Evolutionary conservation across 2,888 invertebrate genomes (phyloP), one percentile per base, ranked within the genome.

Genomic region (Drosophila paracracens): DNA sequence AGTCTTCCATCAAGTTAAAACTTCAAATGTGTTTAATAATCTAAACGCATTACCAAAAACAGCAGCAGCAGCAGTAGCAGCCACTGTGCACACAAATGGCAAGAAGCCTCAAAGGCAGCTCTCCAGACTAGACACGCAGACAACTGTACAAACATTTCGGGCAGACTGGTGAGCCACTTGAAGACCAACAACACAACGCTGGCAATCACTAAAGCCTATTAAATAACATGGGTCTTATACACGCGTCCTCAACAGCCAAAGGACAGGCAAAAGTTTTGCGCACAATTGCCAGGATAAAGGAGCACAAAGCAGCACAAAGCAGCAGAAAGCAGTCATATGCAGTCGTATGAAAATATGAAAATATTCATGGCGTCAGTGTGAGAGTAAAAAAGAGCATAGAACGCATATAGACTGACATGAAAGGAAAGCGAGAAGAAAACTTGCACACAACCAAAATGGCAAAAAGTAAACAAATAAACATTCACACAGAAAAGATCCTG

Each of bases 391-490:
- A 36, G 51, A 69, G 51, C 43, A 65, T 66, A 53, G 64, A 70
- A 56, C 46, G 16, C 51, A 58, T 31, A 53, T 27, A 67, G 31
- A 74, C 51, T 56, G 64, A 65, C 53, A 59, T 60, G 63, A 69
- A 74, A 74, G 69, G 66, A 46, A 73, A 74, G 51, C 79, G 56
- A 8, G 48, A 73, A 69, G 79, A 67, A 85, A 83, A 77, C 86
- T 83, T 67, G 53, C 69, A 59, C 63, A 80, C 83, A 85, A 69
- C 66, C 76, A 89, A 85, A 85, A 88, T 84, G 85, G 85, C 88
- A 82, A 88, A 85, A 89, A 85, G 88, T 82, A 85, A 85, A 89
- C 85, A 85, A 89, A 85, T 88, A 85, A 89, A 89, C 84, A 51
- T 16, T 25, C n/a, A 88, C 66, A 59, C 61, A 89, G 21, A 33